These are phyloP conservation scores for Holocentrus rufus DNA, from an alignment of 2,797 vertebrate species.

Conservation along the genomic window DNA sequence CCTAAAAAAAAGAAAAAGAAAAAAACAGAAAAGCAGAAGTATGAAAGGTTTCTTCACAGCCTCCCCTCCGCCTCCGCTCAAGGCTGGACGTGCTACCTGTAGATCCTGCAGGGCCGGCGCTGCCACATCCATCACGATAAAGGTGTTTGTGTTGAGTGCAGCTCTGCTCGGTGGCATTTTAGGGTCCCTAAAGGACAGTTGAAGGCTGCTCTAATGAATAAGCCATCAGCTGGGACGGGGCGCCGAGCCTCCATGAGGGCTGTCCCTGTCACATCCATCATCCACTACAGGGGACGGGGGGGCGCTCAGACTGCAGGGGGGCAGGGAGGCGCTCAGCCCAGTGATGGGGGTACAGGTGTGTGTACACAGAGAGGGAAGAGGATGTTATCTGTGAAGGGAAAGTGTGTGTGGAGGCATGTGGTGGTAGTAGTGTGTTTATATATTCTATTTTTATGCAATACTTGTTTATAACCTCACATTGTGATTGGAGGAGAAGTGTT, in stretches of 20 bases:
- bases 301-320: conserved; percentile 1
- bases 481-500: too few species aligned
- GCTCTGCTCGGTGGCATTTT: conserved; percentile 67
- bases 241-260: conserved; percentile 50
- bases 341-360: conserved; percentile 51
- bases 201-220: conserved; percentile 75
- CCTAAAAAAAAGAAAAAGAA: too few species aligned
- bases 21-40: too few species aligned
- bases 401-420: not conserved
- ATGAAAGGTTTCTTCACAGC: too few species aligned
- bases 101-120: conserved; percentile 22
- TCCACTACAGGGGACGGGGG: conserved; percentile 21
- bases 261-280: conserved; percentile 76
- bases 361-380: conserved; percentile 21
- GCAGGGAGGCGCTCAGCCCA: not conserved
- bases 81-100: conserved; percentile 61
- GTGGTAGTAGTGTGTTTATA: not conserved
- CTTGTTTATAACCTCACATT: too few species aligned
- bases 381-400: not conserved
- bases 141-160: conserved; percentile 56
- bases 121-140: conserved; percentile 73
- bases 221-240: conserved; percentile 66
- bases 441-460: not conserved
- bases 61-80: not conserved
- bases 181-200: conserved; percentile 75